Conservation (phyloP, 2,113 vertebrate species). For the Pomatorhinus ruficollis region DNA sequence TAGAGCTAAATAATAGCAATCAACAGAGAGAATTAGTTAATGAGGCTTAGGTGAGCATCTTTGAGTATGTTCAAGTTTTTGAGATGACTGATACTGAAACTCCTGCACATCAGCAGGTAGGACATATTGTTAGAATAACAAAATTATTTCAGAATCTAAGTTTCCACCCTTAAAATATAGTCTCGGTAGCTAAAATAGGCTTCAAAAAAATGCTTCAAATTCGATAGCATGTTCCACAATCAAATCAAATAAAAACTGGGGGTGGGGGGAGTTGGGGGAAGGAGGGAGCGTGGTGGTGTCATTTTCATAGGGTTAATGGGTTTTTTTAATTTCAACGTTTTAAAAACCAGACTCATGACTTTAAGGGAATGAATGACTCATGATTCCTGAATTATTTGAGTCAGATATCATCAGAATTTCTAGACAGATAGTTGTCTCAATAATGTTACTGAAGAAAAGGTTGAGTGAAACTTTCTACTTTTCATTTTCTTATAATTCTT, state of each 20-base stretch:
- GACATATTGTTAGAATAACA: background rate
- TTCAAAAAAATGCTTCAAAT: background rate
- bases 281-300: rapidly evolving
- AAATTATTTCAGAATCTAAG: background rate
- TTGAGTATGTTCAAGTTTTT: background rate
- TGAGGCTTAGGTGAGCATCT: background rate
- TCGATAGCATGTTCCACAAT: background rate
- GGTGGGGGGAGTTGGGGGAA: rapidly evolving
- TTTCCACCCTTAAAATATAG: background rate
- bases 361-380: background rate
- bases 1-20: background rate
- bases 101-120: background rate
- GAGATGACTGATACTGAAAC: background rate
- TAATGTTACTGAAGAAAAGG: background rate
- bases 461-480: background rate
- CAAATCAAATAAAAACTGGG: background rate
- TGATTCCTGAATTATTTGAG: background rate
- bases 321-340: background rate
- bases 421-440: background rate
- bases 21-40: background rate
- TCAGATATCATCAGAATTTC: background rate
- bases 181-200: background rate
- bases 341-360: background rate
- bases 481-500: background rate
- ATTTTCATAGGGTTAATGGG: background rate